Base-by-base conservation (phyloP, 1,140 invertebrate species). In the Sarcophaga bullata region DNA sequence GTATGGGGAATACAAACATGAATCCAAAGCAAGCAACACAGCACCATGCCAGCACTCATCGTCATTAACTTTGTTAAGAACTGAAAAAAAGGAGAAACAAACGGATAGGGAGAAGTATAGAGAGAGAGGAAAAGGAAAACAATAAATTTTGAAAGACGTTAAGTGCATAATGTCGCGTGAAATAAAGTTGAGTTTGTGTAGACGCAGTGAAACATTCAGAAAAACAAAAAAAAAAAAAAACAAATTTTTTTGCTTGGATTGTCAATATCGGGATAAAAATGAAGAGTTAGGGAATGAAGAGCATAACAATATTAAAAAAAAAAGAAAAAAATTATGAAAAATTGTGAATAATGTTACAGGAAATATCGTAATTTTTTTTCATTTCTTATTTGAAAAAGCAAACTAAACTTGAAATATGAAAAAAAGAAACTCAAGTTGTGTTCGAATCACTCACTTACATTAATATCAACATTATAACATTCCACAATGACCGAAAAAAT, bases 321-420 rank as follows among this genome's bases (percentile, higher is more conserved):
- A 37, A 4, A 37, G 25, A 37, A 37, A 37, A n/a, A 78, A 78
- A 78, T 48, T 25, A 50, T 78, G 48, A 52, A 47, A 78, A 78
- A 78, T 78, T 48, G 75, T 78, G 48, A 78, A 78, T 78, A 78
- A 78, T 78, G 75, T 49, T 50, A 78, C n/a, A 49, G 75, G 75
- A 78, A 78, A 72, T 81, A 81, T 58, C 62, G 80, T 81, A 81
- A 62, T 49, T 17, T n/a, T 49, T 25, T 25, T 37, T 37, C 25
- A 2, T 37, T 37, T 37, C 25, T 37, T 37, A 37, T 37, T 37
- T 1, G 25, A 37, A 37, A 37, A 37, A 37, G 49, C n/a, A 78
- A 78, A 48, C 47, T 8, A 78, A 46, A 78, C 15, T 25, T 13
- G 49, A 52, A n/a, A 10, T 49, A 47, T 8, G 37, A 81, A 68